Base-by-base conservation (phyloP, 2,797 vertebrate species). In the Leucoraja ocellata region DNA sequence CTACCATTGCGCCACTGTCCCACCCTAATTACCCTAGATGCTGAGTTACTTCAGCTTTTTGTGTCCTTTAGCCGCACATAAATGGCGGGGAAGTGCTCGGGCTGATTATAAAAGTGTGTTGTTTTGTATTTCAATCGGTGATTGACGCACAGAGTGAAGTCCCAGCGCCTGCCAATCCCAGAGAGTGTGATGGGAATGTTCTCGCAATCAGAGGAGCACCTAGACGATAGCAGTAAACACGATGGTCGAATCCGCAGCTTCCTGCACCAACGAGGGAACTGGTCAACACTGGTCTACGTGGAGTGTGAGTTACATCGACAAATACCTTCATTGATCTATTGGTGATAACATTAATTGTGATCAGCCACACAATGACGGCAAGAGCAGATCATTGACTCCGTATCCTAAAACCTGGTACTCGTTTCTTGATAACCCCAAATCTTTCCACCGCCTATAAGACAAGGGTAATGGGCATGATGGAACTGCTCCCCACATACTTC, bases 281-380 rank as follows among this genome's bases (percentile, higher is more conserved):
- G 99, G 99, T 98, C 98, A 93, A 98, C 98, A 0, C 97, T 98
- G 1, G 95, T 99, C 92, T 99, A 98, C 94, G 68, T 98, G 3
- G 97, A 97, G 0, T 98, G 98, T 99, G 95, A 97, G 97, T 96
- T 93, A n/a, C 61, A 32, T 68, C 7, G 36, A 63, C 84, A 88
- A 88, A 88, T 68, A 16, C n/a, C 28, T 13, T 61, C 28, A 86
- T 13, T 21, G 63, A 68, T 36, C 8, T 68, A 86, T 61, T 88
- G n/a, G 32, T 21, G 16, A 65, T n/a, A 6, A 9, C 25, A 83
- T 83, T 83, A 25, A 65, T 65, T 65, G 28, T 21, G 61, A 88
- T 13, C 61, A 88, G 28, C 71, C 16, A 6, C 71, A 74, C 6
- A 23, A 13, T 23, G 71, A 21, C 23, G 4, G 23, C 71, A 74